These are phyloP conservation scores for Lineus longissimus DNA, from an alignment of 1,140 invertebrate genomes.

Conservation along the genomic window DNA sequence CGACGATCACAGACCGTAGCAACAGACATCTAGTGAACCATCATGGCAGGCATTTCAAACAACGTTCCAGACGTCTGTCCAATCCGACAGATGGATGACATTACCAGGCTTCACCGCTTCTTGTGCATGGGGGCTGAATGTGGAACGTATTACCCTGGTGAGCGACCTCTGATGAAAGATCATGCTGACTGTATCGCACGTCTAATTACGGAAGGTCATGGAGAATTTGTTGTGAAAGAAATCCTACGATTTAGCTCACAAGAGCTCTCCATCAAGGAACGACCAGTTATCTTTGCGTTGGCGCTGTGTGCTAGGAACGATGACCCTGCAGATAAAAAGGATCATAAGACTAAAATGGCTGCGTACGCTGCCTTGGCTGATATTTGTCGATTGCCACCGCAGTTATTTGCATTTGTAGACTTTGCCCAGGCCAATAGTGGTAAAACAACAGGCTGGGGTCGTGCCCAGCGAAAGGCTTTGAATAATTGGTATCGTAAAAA, in stretches of 20 bases:
- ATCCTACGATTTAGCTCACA: constrained; percentile 17
- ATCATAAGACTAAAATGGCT: constrained; percentile 49
- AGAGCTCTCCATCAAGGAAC: constrained; percentile 39
- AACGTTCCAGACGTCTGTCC: too few relatives aligned
- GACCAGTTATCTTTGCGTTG: constrained; percentile 60
- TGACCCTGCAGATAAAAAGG: constrained; percentile 33
- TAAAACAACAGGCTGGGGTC: constrained; percentile 56
- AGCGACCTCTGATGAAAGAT: not conserved
- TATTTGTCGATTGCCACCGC: constrained; percentile 57
- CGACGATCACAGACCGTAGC: too few relatives aligned
- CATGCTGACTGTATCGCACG: constrained; percentile 12
- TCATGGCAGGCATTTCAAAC: too few relatives aligned
- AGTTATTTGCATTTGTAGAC: constrained; percentile 62
- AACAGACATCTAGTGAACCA: too few relatives aligned
- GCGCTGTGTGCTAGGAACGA: constrained; percentile 55
- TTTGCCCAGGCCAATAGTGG: constrained; percentile 44
- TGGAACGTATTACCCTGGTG: constrained; percentile 8
- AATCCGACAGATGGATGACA: too few relatives aligned
- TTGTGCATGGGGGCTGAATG: constrained; percentile 23
- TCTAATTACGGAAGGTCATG: constrained; percentile 14
- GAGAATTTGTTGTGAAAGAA: constrained; percentile 17
- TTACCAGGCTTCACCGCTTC: not conserved
- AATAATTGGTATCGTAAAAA: constrained; percentile 62
- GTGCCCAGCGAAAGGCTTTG: constrained; percentile 60
- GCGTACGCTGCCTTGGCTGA: constrained; percentile 57